These are phyloP conservation scores for Drosophila crucigera DNA, from an alignment of 2,888 invertebrate species.

Conservation along the genomic window DNA sequence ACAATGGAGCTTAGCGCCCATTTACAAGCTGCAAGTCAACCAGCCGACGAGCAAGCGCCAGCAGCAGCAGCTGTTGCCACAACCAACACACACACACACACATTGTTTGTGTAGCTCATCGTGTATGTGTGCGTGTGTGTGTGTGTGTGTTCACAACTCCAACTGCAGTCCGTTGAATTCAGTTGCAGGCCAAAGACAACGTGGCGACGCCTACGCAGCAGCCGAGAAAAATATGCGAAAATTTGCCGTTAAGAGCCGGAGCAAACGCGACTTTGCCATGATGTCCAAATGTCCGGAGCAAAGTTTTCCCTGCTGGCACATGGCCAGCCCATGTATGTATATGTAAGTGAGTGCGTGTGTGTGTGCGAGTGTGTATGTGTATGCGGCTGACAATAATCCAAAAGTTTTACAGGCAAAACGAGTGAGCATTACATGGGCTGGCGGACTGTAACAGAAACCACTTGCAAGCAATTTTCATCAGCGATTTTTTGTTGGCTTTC, in stretches of 20 bases:
- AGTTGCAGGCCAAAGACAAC: conserved; percentile 68
- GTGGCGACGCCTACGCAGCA: conserved; percentile 72
- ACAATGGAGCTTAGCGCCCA: conserved; percentile 71
- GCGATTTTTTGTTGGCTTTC: conserved; percentile 55
- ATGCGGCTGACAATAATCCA: conserved; percentile 76
- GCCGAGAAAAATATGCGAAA: conserved; percentile 75
- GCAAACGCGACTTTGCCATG: conserved; percentile 53
- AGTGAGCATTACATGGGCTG: conserved; percentile 73
- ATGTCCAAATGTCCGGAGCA: conserved; percentile 56
- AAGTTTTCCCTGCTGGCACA: conserved; percentile 65
- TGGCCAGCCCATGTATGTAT: conserved; percentile 54
- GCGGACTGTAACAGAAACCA: conserved; percentile 76
- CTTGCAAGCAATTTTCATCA: conserved; percentile 79
- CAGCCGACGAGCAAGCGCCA: conserved; percentile 44
- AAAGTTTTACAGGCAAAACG: conserved; percentile 80
- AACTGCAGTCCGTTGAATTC: conserved; percentile 52
- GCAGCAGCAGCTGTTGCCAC: conserved; percentile 42
- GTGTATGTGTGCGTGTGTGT: conserved; percentile 4
- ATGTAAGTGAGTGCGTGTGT: conserved; percentile 9
- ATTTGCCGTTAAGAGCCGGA: conserved; percentile 70
- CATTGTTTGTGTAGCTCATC: conserved; percentile 14
- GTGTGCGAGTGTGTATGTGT: conserved; percentile 7
- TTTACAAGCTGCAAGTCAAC: conserved; percentile 73
- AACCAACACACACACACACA: conserved; percentile 14
- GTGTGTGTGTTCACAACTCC: conserved; percentile 35